phyloP scores from a whole-genome alignment of 2,113 vertebrate genomes.

The Lichenostomus cassidix region DNA sequence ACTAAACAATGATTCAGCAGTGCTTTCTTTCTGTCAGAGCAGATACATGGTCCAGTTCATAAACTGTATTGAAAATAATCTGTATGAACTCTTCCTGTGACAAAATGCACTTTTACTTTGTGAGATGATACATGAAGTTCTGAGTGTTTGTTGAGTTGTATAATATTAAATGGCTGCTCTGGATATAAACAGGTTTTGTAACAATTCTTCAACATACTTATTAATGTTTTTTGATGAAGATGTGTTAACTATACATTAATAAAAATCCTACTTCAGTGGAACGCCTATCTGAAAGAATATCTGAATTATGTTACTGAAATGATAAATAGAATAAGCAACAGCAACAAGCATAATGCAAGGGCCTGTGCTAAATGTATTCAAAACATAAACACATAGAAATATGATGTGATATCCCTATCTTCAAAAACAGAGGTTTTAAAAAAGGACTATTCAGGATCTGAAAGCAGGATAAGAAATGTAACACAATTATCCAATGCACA shows the following conservation, averaged over 20 bases:
- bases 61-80: background rate
- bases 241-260: background rate
- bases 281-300: background rate
- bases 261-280: background rate
- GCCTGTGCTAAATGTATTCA: background rate
- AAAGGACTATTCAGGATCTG: background rate
- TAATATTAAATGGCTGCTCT: background rate
- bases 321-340: background rate
- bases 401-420: background rate
- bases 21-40: background rate
- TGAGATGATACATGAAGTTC: background rate
- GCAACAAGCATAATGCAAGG: background rate
- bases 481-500: background rate
- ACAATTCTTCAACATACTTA: background rate
- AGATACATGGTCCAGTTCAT: background rate
- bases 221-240: background rate
- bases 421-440: background rate
- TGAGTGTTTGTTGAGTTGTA: background rate
- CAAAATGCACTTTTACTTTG: background rate
- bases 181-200: background rate
- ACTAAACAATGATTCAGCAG: conserved; percentile 29
- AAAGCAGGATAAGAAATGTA: background rate
- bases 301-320: background rate
- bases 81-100: background rate
- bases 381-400: background rate